These are phyloP conservation scores for Diarsia brunnea DNA, from an alignment of 2,888 invertebrate species.

Conservation along the genomic window DNA sequence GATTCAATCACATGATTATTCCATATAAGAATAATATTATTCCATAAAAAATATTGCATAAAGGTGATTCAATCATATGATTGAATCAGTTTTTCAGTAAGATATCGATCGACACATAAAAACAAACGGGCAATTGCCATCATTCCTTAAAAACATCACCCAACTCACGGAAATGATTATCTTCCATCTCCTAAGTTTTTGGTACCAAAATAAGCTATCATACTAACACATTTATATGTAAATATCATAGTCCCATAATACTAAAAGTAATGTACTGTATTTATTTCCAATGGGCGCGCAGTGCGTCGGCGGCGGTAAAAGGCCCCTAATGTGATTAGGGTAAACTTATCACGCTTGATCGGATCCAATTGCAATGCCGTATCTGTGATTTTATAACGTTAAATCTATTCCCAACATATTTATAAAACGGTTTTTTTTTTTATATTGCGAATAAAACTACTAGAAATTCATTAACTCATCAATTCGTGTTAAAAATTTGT, in stretches of 20 bases:
- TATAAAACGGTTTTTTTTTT: background rate
- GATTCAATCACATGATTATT: background rate
- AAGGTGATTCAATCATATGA: background rate
- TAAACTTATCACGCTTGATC: constrained; percentile 48
- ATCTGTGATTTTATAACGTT: constrained; percentile 35
- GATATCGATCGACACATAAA: background rate
- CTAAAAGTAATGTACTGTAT: constrained; percentile 52
- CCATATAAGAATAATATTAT: too few species aligned
- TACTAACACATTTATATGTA: constrained; percentile 45
- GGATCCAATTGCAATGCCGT: constrained; percentile 44
- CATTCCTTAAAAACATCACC: background rate
- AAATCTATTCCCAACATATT: background rate
- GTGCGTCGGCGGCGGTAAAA: constrained; percentile 26
- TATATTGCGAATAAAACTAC: background rate
- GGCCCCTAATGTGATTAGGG: constrained; percentile 44
- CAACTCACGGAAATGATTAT: constrained; percentile 21
- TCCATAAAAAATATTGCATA: too few species aligned
- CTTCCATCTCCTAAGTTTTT: constrained; percentile 20
- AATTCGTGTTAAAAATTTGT: background rate
- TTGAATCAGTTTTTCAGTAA: background rate
- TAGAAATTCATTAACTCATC: background rate
- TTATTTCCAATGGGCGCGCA: constrained; percentile 44
- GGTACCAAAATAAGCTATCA: constrained; percentile 35
- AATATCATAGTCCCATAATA: constrained; percentile 43
- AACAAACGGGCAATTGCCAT: background rate